These are phyloP conservation scores for Acropora tenuis DNA, from an alignment of 64 coral and sea anemone species.

Conservation along the genomic window DNA sequence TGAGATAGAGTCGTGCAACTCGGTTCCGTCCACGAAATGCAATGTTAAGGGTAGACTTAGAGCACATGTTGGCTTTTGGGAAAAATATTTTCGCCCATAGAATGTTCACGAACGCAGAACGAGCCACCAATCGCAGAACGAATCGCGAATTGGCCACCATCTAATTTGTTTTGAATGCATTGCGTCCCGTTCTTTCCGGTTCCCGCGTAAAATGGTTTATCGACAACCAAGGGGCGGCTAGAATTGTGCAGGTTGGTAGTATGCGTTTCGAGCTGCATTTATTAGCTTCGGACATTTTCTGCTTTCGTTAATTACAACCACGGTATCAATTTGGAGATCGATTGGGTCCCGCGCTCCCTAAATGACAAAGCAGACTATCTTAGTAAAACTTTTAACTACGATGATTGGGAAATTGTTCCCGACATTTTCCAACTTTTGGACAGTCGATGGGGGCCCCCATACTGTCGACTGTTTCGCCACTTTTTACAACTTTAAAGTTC, in stretches of 20 bases:
- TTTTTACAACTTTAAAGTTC: conserved; percentile 37
- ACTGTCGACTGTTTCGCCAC: conserved; percentile 22
- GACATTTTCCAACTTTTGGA: neutral
- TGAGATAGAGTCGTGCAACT: neutral
- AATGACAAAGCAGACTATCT: neutral
- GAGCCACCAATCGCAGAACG: neutral
- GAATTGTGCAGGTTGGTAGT: conserved; percentile 14
- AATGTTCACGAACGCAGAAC: neutral
- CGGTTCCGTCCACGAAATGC: neutral
- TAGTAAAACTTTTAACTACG: neutral
- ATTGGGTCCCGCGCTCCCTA: too few species aligned
- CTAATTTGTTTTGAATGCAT: neutral
- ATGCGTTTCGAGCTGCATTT: neutral
- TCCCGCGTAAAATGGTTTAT: conserved; percentile 10
- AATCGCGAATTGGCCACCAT: neutral
- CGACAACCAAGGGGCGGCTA: neutral
- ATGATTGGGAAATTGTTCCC: conserved; percentile 13
- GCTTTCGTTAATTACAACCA: conserved; percentile 4
- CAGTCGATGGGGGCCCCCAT: neutral
- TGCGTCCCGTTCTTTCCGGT: neutral
- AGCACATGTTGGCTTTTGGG: conserved; percentile 45
- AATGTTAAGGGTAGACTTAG: conserved; percentile 26
- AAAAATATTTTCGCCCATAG: conserved; percentile 8
- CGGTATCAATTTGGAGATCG: neutral
- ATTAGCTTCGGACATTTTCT: neutral